Evolutionary conservation across 2,888 invertebrate genomes (phyloP).

Genomic region (Coenonympha glycerion): DNA sequence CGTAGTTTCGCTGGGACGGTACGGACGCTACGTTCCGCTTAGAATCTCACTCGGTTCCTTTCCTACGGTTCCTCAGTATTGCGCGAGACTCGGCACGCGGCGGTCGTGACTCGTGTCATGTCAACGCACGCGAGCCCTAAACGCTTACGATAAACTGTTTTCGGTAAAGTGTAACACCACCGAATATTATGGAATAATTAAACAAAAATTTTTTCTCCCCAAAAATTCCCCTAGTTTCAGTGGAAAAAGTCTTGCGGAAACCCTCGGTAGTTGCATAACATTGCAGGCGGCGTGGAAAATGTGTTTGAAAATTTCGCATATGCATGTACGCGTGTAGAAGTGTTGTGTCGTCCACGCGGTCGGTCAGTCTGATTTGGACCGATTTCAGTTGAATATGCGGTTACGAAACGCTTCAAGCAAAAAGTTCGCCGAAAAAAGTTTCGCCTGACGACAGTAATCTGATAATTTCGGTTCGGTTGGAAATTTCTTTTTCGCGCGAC

Average conservation of each 20-base stretch:
- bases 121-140: constrained; percentile 40
- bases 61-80: constrained; percentile 46
- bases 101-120: constrained; percentile 55
- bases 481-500: constrained; percentile 58
- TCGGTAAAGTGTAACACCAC: constrained; percentile 29
- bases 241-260: constrained; percentile 2
- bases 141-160: constrained; percentile 51
- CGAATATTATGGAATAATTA: constrained; percentile 33
- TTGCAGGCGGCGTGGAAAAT: constrained; percentile 66
- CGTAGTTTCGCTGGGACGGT: background rate
- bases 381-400: constrained; percentile 52
- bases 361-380: constrained; percentile 50
- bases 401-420: constrained; percentile 59
- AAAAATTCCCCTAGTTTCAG: background rate
- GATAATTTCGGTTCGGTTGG: constrained; percentile 57
- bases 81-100: constrained; percentile 53
- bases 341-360: constrained; percentile 38
- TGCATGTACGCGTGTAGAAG: constrained; percentile 19
- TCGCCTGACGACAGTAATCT: constrained; percentile 56
- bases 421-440: constrained; percentile 53
- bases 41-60: background rate
- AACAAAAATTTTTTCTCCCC: constrained; percentile 22
- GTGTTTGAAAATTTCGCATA: constrained; percentile 55
- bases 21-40: background rate
- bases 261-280: constrained; percentile 57